Evolutionary conservation across 2,113 vertebrate species (phyloP), one percentile per base, ranked within the genome.

Genomic region (Neofelis nebulosa): DNA sequence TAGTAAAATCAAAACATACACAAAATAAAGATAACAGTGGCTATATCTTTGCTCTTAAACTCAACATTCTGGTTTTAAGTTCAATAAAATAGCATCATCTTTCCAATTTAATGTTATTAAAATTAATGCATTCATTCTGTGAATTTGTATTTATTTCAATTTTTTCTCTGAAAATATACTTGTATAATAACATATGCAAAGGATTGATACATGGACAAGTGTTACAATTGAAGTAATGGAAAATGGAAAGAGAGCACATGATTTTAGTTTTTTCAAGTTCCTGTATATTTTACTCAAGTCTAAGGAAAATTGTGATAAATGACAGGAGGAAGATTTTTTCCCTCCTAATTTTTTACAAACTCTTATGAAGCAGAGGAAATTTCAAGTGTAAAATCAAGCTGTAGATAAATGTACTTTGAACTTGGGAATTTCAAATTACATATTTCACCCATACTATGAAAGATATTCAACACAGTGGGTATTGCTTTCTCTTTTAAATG

Each of bases 391-490:
- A 97, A 97, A 97, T 97, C 85, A 95, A 97, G 52, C 23, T 29
- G 16, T 33, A 96, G 91, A 97, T 86, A 98, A 91, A 94, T 83
- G 68, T 87, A 89, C 92, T 97, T 92, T 97, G 86, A 97, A 97
- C 86, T 92, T 87, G 63, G 3, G 31, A 86, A 92, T 97, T 97
- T 95, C 50, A 97, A 95, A 95, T 95, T 91, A 92, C 33, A 94
- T 87, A 88, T 95, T 95, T 97, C 61, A 93, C 5, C 52, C 73
- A 61, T 41, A 71, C 38, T 93, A 83, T 89, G 97, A 92, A 97
- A 91, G 50, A 71, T 95, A 94, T n/a, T 91, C 85, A 96, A 45
- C 66, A 50, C 13, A 90, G 18, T 65, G 33, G 2, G 9, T 57
- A 84, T 80, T 95, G 19, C 63, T 94, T 93, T 98, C 66, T 18